Conservation (phyloP, 2,888 invertebrate genomes). For the Stegana nigrithorax region DNA sequence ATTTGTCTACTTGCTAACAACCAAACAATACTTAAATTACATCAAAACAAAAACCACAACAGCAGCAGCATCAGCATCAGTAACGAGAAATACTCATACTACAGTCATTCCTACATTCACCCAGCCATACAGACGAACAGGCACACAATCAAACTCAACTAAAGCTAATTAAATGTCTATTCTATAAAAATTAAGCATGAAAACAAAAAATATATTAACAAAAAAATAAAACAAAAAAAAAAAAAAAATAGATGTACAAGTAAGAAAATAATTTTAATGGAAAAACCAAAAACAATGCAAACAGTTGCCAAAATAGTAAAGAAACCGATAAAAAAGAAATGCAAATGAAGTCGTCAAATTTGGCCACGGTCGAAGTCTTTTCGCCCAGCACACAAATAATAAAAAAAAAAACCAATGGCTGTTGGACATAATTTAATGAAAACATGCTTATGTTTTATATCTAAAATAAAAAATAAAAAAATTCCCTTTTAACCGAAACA, state of each 20-base stretch:
- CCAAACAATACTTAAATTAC: no score
- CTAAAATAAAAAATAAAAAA: not conserved
- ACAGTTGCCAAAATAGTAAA: not conserved
- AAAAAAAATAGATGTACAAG: conserved; percentile 17
- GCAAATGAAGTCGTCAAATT: not conserved
- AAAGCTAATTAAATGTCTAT: conserved; percentile 55
- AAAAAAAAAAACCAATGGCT: no score
- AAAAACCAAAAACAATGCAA: not conserved
- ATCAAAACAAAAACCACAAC: no score
- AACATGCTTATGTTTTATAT: conserved; percentile 49
- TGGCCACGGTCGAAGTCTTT: no score
- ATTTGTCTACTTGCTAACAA: no score
- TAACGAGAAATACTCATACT: no score
- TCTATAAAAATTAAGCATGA: conserved; percentile 14
- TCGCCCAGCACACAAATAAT: not conserved
- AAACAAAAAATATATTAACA: conserved; percentile 14
- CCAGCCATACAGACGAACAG: no score
- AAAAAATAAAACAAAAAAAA: conserved; percentile 27
- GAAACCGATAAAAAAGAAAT: not conserved
- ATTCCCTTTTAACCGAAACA: no score
- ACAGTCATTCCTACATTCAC: no score
- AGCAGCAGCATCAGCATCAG: no score
- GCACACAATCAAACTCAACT: conserved; percentile 20
- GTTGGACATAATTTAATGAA: conserved; percentile 21
- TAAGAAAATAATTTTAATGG: conserved; percentile 27